These are phyloP conservation scores for Lepisosteus osseus DNA, from an alignment of 2,113 vertebrate species.

Conservation along the genomic window DNA sequence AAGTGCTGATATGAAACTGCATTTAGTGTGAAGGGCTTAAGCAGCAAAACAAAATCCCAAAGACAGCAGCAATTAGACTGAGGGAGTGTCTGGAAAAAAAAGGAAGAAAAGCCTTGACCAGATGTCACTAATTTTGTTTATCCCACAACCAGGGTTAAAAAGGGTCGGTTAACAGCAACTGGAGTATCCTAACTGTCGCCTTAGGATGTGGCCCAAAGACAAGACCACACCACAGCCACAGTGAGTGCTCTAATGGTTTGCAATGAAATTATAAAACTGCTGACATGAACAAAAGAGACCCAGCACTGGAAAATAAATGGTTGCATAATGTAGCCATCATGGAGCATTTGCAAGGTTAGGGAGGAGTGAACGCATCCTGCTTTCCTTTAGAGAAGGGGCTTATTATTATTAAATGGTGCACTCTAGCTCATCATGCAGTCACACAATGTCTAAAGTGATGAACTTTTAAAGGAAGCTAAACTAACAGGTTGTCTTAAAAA, in stretches of 20 bases:
- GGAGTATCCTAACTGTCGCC: too few relatives aligned
- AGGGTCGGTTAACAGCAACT: not conserved
- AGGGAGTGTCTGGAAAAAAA: too few relatives aligned
- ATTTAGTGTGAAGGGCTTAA: not conserved
- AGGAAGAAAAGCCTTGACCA: not conserved
- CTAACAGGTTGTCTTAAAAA: constrained; percentile 20
- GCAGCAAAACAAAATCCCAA: not conserved
- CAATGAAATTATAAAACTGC: constrained; percentile 9
- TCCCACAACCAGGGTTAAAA: not conserved
- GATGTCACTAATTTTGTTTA: constrained; percentile 7
- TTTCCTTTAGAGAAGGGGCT: not conserved
- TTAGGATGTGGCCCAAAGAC: not conserved
- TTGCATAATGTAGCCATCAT: too few relatives aligned
- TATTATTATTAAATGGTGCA: not conserved
- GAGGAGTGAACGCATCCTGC: not conserved
- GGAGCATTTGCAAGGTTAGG: not conserved
- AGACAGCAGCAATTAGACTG: too few relatives aligned
- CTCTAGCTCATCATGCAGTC: not conserved
- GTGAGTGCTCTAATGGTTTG: constrained; percentile 2
- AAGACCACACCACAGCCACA: not conserved
- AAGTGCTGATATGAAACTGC: not conserved
- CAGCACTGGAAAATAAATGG: too few relatives aligned
- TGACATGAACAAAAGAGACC: not conserved
- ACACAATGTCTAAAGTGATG: constrained; percentile 5
- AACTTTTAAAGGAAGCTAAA: constrained; percentile 4